These are phyloP conservation scores for Tridacna crocea DNA, from an alignment of 2,888 invertebrate genomes.

Conservation along the genomic window DNA sequence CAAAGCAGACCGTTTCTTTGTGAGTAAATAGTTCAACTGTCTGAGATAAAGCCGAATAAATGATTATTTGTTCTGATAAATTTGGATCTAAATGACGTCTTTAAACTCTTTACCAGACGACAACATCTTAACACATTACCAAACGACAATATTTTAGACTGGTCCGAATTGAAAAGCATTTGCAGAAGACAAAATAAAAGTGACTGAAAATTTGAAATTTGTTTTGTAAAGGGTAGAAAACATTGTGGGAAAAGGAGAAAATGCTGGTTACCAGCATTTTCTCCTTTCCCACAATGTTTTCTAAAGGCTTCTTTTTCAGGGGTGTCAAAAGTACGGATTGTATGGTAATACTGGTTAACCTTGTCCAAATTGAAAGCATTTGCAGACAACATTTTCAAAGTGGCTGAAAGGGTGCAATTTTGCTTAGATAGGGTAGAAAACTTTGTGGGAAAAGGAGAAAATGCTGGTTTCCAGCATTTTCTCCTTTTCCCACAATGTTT, in stretches of 20 bases:
- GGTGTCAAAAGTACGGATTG: too few species aligned
- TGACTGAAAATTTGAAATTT: too few species aligned
- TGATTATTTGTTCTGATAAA: constrained; percentile 25
- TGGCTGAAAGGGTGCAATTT: too few species aligned
- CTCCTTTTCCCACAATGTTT: neutral
- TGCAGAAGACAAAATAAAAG: too few species aligned
- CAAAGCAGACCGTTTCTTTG: constrained; percentile 16
- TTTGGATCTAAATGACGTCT: constrained; percentile 18
- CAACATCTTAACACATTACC: too few species aligned
- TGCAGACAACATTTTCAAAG: too few species aligned
- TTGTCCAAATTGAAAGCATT: too few species aligned
- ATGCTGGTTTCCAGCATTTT: neutral
- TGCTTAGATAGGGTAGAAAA: neutral
- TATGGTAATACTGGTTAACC: too few species aligned
- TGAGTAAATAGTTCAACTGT: constrained; percentile 6
- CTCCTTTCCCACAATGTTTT: neutral
- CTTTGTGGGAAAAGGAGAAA: neutral
- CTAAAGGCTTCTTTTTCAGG: neutral
- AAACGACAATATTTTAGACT: too few species aligned
- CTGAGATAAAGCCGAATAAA: constrained; percentile 24
- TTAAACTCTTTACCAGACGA: too few species aligned
- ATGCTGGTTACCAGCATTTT: neutral
- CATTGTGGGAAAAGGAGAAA: neutral
- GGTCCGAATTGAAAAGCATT: too few species aligned
- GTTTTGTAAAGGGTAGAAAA: too few species aligned